Evolutionary conservation across 2,797 vertebrate genomes (phyloP), one percentile per base, ranked within the genome.

Genomic region (Mus caroli): DNA sequence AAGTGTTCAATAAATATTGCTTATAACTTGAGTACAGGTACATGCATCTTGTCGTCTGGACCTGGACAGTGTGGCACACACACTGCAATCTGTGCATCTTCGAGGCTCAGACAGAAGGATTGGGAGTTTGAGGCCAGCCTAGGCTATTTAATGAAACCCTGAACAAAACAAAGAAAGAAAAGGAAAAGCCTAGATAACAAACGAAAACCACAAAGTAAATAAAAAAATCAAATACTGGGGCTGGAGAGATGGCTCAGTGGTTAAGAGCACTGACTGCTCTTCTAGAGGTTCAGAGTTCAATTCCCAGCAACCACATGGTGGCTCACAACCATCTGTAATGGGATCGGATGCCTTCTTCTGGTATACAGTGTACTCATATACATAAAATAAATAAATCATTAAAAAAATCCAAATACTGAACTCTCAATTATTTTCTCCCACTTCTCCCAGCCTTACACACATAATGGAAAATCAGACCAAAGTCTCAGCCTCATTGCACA

Each of bases 1-100:
- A 54, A 94, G 52, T 54, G 22, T 92, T 93, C 14, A 84, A n/a
- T 71, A 89, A 83, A 52, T 62, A 89, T 2, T 77, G 92, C 40
- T 58, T 60, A 43, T 93, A 34, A 94, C 43, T 40, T 76, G 64
- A 85, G 28, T 46, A 77, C 17, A 89, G 37, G 89, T 12, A 64
- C 43, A 46, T 73, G 13, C 43, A 28, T 67, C 73, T 24, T 94
- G 69, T 50, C 43, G 90, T 76, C 83, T 54, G 58, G 43, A 92
- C 43, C 28, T 54, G 50, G 50, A 52, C 37, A n/a, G 34, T 2
- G 46, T 90, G 76, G 77, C 43, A 40, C 56, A 40, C 56, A 67
- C 24, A 20, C 46, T 76, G 28, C 19, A 60, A 67, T 60, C 28
- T 50, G 5, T 24, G 24, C 8, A 90, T 31, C 31, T 62, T 43